Evolutionary conservation across 2,888 invertebrate genomes (phyloP), one percentile per base, ranked within the genome.

Genomic region (Endotricha flammealis): DNA sequence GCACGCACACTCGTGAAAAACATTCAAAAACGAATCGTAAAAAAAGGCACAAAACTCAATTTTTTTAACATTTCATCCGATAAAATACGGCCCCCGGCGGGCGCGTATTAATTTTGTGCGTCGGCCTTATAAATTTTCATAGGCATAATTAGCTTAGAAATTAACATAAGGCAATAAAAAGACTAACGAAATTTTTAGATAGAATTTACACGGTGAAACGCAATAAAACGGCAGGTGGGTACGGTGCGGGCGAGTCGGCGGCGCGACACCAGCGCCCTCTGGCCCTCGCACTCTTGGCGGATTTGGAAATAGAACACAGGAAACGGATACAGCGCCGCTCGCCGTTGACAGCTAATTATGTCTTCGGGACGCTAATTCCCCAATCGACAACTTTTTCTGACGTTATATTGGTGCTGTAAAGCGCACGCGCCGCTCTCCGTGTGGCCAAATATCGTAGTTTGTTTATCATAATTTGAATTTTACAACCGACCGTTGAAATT

Each of bases 111-210:
- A 83, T 83, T 80, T 68, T 66, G 71, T 71, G 64, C 70, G 62
- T 61, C 63, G 51, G 61, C 65, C 78, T 81, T 79, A 83, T 85
- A 82, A 64, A 85, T 82, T 82, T 83, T 82, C 85, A 79, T 83
- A 75, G 81, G 70, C 75, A 79, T 85, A 82, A 86, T 86, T 86
- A 86, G 71, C 69, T 82, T 78, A 77, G 77, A 77, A 85, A 86
- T 86, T 86, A 85, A 82, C 86, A 85, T 85, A 83, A 74, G 65
- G 73, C 69, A 67, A 83, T 85, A 85, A 85, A 86, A 71, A 72
- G 64, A 59, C 69, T 75, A 82, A 86, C 82, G 76, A 80, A 83
- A 83, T 77, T 82, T 78, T 83, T 83, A 77, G 78, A 77, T 69
- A 73, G 62, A 73, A 64, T 74, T 75, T 76, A 78, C 76, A 76